These are phyloP conservation scores for Hipparchia sbordonii DNA, from an alignment of 2,888 invertebrate genomes.

Conservation along the genomic window DNA sequence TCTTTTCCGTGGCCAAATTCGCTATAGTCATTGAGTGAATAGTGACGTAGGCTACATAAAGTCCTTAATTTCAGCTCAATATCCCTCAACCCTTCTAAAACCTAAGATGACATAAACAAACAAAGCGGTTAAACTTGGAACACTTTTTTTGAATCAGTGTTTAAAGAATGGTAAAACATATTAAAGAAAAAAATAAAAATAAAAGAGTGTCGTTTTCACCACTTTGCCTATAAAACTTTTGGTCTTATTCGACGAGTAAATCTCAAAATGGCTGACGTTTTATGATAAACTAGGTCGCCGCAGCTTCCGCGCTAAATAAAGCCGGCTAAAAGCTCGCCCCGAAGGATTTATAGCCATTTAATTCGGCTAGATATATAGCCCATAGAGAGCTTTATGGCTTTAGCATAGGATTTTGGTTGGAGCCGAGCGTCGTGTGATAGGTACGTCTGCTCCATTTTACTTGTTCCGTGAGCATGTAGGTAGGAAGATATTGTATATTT, in stretches of 20 bases:
- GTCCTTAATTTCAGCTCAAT: too few relatives aligned
- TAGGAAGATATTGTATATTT: too few relatives aligned
- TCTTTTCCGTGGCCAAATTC: too few relatives aligned
- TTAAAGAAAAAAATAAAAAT: too few relatives aligned
- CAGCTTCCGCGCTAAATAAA: conserved; percentile 65
- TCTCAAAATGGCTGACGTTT: conserved; percentile 26
- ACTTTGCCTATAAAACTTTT: conserved; percentile 12
- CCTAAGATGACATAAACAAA: too few relatives aligned
- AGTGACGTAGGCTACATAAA: too few relatives aligned
- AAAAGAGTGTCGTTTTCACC: too few relatives aligned
- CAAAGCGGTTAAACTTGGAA: too few relatives aligned
- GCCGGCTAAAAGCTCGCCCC: conserved; percentile 60
- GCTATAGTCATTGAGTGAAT: too few relatives aligned
- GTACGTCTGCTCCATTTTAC: conserved; percentile 11
- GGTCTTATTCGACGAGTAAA: conserved; percentile 15
- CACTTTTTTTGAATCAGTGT: too few relatives aligned
- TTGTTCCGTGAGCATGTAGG: not conserved
- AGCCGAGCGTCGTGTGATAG: conserved; percentile 19
- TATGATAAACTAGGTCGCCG: conserved; percentile 54
- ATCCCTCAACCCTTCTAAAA: too few relatives aligned
- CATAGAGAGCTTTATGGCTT: conserved; percentile 61
- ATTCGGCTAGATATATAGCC: conserved; percentile 66
- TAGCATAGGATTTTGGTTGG: conserved; percentile 37
- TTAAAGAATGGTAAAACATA: too few relatives aligned
- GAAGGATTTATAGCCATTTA: conserved; percentile 71